phyloP scores from a whole-genome alignment of 2,113 vertebrate species.

The Chroicocephalus ridibundus region DNA sequence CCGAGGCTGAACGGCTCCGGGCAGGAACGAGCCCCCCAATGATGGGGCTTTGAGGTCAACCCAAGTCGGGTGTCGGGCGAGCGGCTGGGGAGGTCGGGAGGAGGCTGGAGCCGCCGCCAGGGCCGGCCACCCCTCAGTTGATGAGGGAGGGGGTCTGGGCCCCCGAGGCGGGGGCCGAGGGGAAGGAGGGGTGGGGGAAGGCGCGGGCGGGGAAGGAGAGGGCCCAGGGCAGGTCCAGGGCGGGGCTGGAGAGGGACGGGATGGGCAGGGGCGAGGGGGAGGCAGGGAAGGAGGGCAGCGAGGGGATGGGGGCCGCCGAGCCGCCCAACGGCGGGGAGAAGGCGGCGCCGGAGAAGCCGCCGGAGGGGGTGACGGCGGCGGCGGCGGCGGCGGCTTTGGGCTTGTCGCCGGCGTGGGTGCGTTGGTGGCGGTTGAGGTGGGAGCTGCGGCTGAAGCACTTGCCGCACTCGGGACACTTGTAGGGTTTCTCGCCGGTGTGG shows the following conservation, averaged over 20 bases:
- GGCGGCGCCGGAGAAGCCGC: background rate
- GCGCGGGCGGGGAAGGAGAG: background rate
- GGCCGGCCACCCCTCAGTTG: background rate
- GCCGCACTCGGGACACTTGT: background rate
- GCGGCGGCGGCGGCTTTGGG: rapidly evolving
- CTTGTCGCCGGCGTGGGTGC: background rate
- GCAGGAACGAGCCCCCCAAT: too few relatives aligned
- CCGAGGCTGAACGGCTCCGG: too few relatives aligned
- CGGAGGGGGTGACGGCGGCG: background rate
- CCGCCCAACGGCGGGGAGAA: background rate
- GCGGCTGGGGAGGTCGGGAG: too few relatives aligned
- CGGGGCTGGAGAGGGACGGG: background rate
- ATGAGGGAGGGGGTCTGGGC: background rate
- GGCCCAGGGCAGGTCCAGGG: slow-evolving; percentile 12
- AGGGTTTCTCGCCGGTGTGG: slow-evolving; percentile 39
- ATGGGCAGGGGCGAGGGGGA: background rate
- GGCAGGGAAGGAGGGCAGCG: background rate
- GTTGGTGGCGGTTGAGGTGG: slow-evolving; percentile 36
- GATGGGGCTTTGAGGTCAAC: too few relatives aligned
- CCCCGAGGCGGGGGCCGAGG: background rate
- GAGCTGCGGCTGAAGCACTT: slow-evolving; percentile 46
- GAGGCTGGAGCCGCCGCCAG: too few relatives aligned
- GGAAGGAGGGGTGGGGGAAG: background rate
- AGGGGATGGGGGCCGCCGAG: background rate
- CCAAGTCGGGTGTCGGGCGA: too few relatives aligned